A percentile compares a stretch with the other conserved stretches of the same genome.
These are phyloP conservation scores for Ariopsis seemanni DNA, from an alignment of 2,113 vertebrate species.

Conservation along the genomic window DNA sequence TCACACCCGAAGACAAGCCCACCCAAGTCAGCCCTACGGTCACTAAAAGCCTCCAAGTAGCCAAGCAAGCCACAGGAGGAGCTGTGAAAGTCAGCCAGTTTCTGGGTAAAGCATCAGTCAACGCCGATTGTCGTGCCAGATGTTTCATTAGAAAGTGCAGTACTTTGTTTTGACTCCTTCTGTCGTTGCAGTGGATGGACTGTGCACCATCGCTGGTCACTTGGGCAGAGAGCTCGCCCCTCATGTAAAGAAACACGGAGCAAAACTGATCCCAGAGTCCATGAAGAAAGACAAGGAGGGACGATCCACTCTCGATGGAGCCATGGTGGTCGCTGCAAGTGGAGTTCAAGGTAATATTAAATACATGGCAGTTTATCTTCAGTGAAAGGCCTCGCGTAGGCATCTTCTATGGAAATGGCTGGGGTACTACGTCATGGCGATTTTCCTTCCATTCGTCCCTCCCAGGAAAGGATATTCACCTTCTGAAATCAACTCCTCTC, in stretches of 20 bases:
- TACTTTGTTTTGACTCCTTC: background rate
- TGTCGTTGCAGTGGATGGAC: conserved; percentile 83
- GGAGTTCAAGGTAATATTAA: conserved; percentile 86
- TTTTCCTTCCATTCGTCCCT: no score
- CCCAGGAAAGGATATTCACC: no score
- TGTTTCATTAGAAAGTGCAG: background rate
- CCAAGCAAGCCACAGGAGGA: conserved; percentile 93
- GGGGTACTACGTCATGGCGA: no score
- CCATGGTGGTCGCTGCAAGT: conserved; percentile 94
- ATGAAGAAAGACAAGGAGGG: conserved; percentile 93
- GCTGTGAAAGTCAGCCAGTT: conserved; percentile 98
- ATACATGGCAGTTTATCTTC: no score
- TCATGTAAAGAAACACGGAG: conserved; percentile 92
- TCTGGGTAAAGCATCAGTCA: conserved; percentile 76
- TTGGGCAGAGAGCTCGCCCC: conserved; percentile 92
- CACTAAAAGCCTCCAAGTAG: conserved; percentile 86
- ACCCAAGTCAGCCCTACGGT: conserved; percentile 87
- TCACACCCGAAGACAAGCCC: conserved; percentile 93
- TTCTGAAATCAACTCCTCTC: no score
- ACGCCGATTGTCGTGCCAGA: background rate
- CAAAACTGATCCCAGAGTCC: conserved; percentile 94
- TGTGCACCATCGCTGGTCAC: conserved; percentile 83
- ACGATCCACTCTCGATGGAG: conserved; percentile 88
- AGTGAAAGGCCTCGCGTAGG: no score
- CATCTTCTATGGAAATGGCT: no score